Evolutionary conservation across 2,797 vertebrate species (phyloP).

Genomic region (Falco berigora): DNA sequence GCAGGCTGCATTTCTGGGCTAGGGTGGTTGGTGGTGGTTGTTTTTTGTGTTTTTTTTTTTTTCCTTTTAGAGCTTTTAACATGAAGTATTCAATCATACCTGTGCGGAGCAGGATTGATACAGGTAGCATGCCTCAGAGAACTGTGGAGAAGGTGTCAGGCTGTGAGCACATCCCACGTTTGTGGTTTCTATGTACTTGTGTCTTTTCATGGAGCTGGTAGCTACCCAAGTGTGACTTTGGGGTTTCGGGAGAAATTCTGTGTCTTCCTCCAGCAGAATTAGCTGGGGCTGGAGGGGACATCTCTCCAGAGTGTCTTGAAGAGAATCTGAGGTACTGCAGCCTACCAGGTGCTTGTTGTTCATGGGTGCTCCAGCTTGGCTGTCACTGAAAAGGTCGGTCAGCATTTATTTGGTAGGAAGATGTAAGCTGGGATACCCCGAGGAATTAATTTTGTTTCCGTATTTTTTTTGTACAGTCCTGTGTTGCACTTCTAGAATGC

Average conservation of each 20-base stretch:
- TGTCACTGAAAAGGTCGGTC: background rate
- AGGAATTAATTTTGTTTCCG: background rate
- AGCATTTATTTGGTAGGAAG: fast-evolving
- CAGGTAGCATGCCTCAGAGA: background rate
- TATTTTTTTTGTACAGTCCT: background rate
- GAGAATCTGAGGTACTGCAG: background rate
- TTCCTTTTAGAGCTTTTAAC: background rate
- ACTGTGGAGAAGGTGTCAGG: background rate
- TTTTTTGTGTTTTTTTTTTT: background rate
- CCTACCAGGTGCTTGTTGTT: background rate
- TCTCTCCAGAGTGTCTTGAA: background rate
- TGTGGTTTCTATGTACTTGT: background rate
- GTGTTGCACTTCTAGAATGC: background rate
- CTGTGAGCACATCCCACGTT: background rate
- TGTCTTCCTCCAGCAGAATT: background rate
- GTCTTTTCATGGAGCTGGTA: background rate
- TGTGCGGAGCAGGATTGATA: background rate
- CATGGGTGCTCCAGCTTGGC: background rate
- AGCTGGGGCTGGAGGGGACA: background rate
- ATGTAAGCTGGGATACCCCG: background rate
- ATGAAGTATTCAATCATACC: background rate
- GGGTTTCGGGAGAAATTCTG: background rate
- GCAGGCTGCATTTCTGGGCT: background rate
- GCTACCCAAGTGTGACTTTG: background rate
- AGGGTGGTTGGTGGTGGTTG: too few relatives aligned